Base-by-base conservation (phyloP, 2,113 vertebrate genomes). In the Microtus richardsoni region DNA sequence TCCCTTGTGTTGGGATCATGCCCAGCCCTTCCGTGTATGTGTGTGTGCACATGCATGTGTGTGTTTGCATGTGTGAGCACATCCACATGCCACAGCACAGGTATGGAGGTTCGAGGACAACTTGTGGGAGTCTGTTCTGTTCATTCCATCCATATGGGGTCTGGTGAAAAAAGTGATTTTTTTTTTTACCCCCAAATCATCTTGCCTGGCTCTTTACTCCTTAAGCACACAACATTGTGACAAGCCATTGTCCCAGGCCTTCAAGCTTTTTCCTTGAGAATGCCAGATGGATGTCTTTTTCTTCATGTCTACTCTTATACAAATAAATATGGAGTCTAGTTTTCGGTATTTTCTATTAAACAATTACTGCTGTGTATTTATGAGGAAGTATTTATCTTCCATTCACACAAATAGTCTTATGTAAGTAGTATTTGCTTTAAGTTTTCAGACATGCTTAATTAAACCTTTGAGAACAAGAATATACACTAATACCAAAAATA, bases 371-470 rank as follows among this genome's bases (percentile, higher is more conserved):
- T 74, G 6, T 14, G 2, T 68, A 28, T 77, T 95, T 71, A 75
- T 3, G 91, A 89, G 44, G 49, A 66, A 71, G 52, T 83, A 82
- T 89, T 91, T 91, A 70, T 78, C 58, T 96, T 58, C 22, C 66
- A 91, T 19, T 24, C 14, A 85, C 44, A 73, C 33, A 85, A 93
- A 80, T 77, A 41, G 62, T 44, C 8, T 86, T 89, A 24, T 60
- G n/a, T 86, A 86, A 75, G 54, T 75, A 68, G 26, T 44, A 60
- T 78, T 95, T 93, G 16, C 28, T 89, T 11, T 83, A 87, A 85
- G 28, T 77, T 93, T 71, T 77, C 22, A 92, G 19, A 41, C 30
- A 83, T 54, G 89, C 24, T 83, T 90, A 91, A 24, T 94, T 94
- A 58, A 83, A 79, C 21, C 73, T 95, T 79, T 64, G 82, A 91